These are phyloP conservation scores for Marronus borbonicus DNA, from an alignment of 2,888 invertebrate species.

Conservation along the genomic window DNA sequence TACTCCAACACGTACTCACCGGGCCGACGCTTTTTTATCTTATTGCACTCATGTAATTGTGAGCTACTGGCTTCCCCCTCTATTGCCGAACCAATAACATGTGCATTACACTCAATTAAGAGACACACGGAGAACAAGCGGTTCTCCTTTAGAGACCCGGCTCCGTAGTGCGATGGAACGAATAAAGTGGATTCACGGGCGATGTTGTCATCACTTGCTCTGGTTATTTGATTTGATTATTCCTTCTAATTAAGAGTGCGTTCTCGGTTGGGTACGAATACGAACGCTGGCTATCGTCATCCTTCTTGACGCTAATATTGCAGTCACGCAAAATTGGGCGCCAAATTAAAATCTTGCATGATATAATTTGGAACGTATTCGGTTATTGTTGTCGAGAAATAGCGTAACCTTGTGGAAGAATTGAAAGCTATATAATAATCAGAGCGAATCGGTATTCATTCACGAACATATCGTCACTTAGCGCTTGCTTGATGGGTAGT, in stretches of 20 bases:
- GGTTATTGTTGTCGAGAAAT: constrained; percentile 12
- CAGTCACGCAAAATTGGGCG: constrained; percentile 26
- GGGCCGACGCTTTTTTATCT: constrained; percentile 3
- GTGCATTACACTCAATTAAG: constrained; percentile 62
- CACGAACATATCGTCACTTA: constrained; percentile 1
- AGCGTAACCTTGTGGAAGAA: constrained; percentile 30
- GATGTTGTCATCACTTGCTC: constrained; percentile 58
- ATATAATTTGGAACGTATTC: neutral
- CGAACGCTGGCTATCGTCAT: neutral
- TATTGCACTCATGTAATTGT: constrained; percentile 40
- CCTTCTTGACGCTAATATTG: constrained; percentile 13
- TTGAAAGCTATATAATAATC: constrained; percentile 19
- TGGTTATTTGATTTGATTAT: constrained; percentile 52
- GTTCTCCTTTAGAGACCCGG: constrained; percentile 22
- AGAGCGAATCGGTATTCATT: constrained; percentile 32
- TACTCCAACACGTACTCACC: neutral
- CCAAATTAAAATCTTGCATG: constrained; percentile 26
- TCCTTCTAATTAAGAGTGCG: constrained; percentile 48
- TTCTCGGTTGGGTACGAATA: constrained; percentile 34
- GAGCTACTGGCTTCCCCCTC: constrained; percentile 55
- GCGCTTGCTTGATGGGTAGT: neutral
- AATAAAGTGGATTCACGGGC: constrained; percentile 58
- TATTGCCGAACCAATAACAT: constrained; percentile 62
- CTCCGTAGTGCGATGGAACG: constrained; percentile 50
- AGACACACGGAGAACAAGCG: constrained; percentile 55